phyloP scores from a whole-genome alignment of 2,797 vertebrate genomes.

The Liasis olivaceus region DNA sequence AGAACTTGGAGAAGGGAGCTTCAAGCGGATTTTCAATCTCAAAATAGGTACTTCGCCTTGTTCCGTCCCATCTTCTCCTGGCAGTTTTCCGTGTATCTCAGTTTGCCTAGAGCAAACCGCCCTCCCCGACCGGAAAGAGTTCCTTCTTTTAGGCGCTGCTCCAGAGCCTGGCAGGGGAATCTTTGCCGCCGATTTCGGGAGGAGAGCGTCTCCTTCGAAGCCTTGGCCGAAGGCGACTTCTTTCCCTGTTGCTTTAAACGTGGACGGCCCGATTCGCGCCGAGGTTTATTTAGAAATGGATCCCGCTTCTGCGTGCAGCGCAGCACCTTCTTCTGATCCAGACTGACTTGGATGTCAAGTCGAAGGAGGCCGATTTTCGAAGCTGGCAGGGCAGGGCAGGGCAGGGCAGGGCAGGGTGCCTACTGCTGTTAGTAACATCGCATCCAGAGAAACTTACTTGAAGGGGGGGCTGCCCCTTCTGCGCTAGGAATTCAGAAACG shows the following conservation, averaged over 20 bases:
- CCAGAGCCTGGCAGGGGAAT: neutral
- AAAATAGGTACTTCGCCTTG: neutral
- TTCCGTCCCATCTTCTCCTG: neutral
- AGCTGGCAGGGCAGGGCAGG: neutral
- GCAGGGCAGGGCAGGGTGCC: neutral
- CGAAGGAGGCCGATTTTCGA: neutral
- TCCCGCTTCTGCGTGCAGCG: neutral
- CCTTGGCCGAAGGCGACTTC: no score
- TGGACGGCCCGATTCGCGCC: neutral
- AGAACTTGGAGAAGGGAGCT: neutral
- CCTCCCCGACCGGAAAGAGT: neutral
- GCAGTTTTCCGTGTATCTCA: neutral
- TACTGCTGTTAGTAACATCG: neutral
- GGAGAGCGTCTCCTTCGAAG: neutral
- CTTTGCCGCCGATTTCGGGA: neutral
- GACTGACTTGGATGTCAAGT: neutral
- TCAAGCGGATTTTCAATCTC: slow-evolving; percentile 20
- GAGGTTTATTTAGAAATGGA: neutral
- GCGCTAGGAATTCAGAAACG: neutral
- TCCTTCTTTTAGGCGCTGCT: neutral
- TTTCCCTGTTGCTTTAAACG: neutral
- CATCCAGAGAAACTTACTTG: neutral
- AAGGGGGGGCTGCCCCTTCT: neutral
- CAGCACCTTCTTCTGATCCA: neutral
- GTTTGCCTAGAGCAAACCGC: neutral